These are phyloP conservation scores for Theristicus caerulescens DNA, from an alignment of 2,113 vertebrate species.

Conservation along the genomic window DNA sequence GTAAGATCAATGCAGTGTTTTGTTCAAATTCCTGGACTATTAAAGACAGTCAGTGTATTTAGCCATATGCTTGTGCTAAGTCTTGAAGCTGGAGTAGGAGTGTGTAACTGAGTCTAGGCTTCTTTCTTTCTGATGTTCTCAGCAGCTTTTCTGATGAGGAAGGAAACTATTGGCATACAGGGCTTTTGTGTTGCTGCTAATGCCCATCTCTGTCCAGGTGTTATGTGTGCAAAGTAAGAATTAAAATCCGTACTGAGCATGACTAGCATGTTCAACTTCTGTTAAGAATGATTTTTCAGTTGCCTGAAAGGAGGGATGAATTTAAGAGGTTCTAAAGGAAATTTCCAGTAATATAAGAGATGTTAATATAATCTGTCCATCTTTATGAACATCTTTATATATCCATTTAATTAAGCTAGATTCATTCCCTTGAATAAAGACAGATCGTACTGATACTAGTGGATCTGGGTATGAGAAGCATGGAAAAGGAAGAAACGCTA, in stretches of 20 bases:
- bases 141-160: not conserved
- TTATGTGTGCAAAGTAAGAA: not conserved
- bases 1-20: not conserved
- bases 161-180: not conserved
- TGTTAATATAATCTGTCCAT: not conserved
- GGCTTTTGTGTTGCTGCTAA: not conserved
- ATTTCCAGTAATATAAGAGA: not conserved
- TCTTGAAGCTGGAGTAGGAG: not conserved
- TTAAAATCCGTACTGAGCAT: not conserved
- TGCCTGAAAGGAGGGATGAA: not conserved
- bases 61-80: not conserved
- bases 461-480: not conserved
- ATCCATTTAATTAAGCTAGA: not conserved
- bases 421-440: not conserved
- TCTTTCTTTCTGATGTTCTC: not conserved
- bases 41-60: not conserved
- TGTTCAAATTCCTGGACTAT: not conserved
- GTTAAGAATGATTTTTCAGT: not conserved
- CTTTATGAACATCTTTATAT: not conserved
- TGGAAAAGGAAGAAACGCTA: not conserved
- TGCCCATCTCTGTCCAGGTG: not conserved
- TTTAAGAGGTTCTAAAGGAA: not conserved
- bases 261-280: not conserved
- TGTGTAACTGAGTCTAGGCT: not conserved
- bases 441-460: not conserved